Evolutionary conservation across 2,888 invertebrate species (phyloP).

Genomic region (Sialis lutaria): DNA sequence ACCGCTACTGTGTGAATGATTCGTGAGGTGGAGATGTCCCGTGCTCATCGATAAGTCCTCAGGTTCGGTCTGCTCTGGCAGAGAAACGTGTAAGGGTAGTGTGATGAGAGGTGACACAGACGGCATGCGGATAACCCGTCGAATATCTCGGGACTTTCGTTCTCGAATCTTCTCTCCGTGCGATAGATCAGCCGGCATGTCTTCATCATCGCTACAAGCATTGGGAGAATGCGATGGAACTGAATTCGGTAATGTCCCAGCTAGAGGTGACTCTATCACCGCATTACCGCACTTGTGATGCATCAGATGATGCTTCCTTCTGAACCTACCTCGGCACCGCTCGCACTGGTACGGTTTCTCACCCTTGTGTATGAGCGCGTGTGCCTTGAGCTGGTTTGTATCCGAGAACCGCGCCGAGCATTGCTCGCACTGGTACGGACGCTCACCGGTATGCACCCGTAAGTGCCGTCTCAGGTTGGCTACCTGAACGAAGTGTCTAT

Average conservation of each 20-base stretch:
- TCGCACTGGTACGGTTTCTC: conserved; percentile 77
- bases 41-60: conserved; percentile 70
- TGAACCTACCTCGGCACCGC: conserved; percentile 61
- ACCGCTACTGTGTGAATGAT: conserved; percentile 28
- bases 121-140: conserved; percentile 29
- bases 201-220: conserved; percentile 22
- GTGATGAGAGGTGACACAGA: conserved; percentile 19
- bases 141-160: conserved; percentile 31
- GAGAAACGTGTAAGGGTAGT: conserved; percentile 20
- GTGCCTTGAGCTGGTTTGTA: conserved; percentile 82
- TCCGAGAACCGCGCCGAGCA: conserved; percentile 80
- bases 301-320: conserved; percentile 70
- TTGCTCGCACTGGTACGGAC: conserved; percentile 73
- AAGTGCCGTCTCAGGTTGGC: conserved; percentile 79
- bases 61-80: conserved; percentile 80
- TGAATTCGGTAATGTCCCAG: conserved; percentile 19
- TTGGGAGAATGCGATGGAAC: conserved; percentile 23
- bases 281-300: conserved; percentile 60
- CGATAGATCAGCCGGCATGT: conserved; percentile 9
- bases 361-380: conserved; percentile 74
- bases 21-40: conserved; percentile 20
- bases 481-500: conserved; percentile 84
- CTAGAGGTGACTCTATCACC: conserved; percentile 16
- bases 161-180: conserved; percentile 18
- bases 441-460: conserved; percentile 81